A percentile compares a stretch with the other conserved stretches of the same genome.
phyloP scores from a whole-genome alignment of 2,888 invertebrate species.

The Drosophila barbarae region DNA sequence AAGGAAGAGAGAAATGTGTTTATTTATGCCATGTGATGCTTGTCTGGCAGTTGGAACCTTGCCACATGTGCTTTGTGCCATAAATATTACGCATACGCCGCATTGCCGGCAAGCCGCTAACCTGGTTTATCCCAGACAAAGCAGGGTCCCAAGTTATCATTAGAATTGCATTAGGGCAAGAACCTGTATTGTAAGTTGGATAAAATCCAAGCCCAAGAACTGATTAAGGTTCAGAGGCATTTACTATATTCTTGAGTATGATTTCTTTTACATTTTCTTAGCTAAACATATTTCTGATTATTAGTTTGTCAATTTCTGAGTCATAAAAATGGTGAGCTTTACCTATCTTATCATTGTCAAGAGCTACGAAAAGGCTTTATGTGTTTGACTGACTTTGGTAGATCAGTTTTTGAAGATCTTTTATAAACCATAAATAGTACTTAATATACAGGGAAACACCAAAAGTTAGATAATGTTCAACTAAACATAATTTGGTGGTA shows the following conservation, averaged over 20 bases:
- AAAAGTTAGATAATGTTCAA: neutral
- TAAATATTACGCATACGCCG: conserved; percentile 66
- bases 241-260: neutral
- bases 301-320: neutral
- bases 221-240: neutral
- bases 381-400: neutral
- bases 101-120: conserved; percentile 48
- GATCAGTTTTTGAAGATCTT: conserved; percentile 1
- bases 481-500: neutral
- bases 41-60: conserved; percentile 52
- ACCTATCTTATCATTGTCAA: conserved; percentile 13
- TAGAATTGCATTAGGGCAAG: conserved; percentile 25
- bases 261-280: neutral
- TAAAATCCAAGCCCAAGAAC: neutral
- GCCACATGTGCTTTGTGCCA: conserved; percentile 62
- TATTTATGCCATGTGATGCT: conserved; percentile 63
- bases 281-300: neutral
- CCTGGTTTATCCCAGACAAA: conserved; percentile 55
- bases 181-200: neutral
- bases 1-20: conserved; percentile 50
- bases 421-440: neutral
- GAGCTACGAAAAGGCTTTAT: neutral
- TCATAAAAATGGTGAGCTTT: neutral
- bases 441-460: neutral
- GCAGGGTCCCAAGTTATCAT: conserved; percentile 23